Base-by-base conservation (phyloP, 2,113 vertebrate species). In the Caranx melampygus region DNA sequence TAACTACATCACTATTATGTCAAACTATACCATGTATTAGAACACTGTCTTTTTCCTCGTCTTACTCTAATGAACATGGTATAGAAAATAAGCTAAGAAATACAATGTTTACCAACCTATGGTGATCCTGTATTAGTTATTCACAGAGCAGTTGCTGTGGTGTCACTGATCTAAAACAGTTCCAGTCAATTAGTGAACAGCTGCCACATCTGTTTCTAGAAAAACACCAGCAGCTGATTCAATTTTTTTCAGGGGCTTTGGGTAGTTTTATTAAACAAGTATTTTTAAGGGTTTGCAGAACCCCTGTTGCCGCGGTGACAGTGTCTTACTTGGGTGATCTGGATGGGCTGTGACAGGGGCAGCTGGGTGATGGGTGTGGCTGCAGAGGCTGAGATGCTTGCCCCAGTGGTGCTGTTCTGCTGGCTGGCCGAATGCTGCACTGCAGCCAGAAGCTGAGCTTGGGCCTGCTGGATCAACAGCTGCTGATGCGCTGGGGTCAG, bases 341-440 rank as follows among this genome's bases (percentile, higher is more conserved):
- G 98, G 90, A 99, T 97, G 91, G 98, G 97, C 94, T 99, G 98
- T 52, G 97, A 97, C 82, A 99, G 94, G 88, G 98, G 97, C 80
- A 99, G 96, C 95, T 99, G 98, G 73, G 98, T 98, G 92, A 99
- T 98, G 85, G 98, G 98, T 3, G 98, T 97, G 87, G 97, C 98
- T 90, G 98, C 97, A n/a, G 97, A 96, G 90, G 98, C 98, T 4
- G 98, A 99, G 96, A 99, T 99, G 95, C 94, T 98, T 89, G 98
- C 97, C 83, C 98, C 98, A 2, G 97, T 97, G 85, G 97, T 97
- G 83, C 95, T 95, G 95, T 96, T 98, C 95, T 99, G 98, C 92
- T 99, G 98, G 92, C 88, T 97, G 94, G 97, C 97, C 3, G 98
- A 98, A 78, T 99, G 98, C 93, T 99, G 98, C 90, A 99, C 97